Evolutionary conservation across 2,113 vertebrate species (phyloP).

Genomic region (Nothocercus julius): DNA sequence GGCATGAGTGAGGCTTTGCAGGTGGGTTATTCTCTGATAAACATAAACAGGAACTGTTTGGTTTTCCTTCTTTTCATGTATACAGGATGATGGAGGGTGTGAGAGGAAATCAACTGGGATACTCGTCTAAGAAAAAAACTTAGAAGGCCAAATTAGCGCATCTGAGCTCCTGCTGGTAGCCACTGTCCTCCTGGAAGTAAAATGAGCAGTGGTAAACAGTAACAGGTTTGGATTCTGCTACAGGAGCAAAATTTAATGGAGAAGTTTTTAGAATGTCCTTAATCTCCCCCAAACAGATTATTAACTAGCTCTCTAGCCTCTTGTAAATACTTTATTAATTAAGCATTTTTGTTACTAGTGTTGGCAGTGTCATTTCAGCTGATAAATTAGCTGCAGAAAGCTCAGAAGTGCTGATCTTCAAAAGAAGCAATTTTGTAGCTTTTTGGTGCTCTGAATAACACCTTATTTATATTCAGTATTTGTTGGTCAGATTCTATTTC

Average conservation of each 20-base stretch:
- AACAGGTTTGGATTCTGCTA: not conserved
- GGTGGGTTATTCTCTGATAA: conserved; percentile 72
- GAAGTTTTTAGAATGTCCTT: not conserved
- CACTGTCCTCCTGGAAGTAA: not conserved
- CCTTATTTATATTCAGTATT: not conserved
- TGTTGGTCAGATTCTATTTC: not conserved
- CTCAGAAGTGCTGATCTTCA: not conserved
- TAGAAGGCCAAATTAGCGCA: not conserved
- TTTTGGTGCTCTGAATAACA: not conserved
- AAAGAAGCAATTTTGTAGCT: not conserved
- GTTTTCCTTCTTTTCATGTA: not conserved
- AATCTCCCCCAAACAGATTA: not conserved
- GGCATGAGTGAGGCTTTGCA: conserved; percentile 94
- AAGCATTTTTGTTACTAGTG: not conserved
- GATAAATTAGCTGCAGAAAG: not conserved
- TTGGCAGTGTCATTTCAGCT: not conserved
- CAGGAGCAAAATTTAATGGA: not conserved
- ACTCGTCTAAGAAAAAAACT: not conserved
- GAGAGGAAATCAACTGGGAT: not conserved
- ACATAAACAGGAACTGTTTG: not conserved
- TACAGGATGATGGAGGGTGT: not conserved
- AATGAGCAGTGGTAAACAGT: not conserved
- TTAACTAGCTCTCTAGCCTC: not conserved
- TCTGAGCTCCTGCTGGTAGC: not conserved
- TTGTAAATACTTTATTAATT: not conserved